Conservation (phyloP, 2,797 vertebrate species). For the Pygocentrus nattereri region DNA sequence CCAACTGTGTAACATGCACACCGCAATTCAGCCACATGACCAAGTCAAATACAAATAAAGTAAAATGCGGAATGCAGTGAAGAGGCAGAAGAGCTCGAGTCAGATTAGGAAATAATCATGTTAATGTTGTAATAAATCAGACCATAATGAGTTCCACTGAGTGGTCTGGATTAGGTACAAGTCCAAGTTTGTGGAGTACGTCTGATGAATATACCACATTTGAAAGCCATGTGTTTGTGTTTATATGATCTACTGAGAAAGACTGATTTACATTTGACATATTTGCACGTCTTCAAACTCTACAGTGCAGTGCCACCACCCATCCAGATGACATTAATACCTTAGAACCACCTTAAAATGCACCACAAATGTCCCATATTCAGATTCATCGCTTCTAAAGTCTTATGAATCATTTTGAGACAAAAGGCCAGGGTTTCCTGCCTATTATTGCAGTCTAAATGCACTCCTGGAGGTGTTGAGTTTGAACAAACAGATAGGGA, state of each 20-base stretch:
- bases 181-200: not conserved
- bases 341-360: not conserved
- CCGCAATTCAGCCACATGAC: no score
- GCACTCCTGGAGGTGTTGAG: not conserved
- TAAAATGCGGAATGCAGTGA: not conserved
- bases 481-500: no score
- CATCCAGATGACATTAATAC: not conserved
- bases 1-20: not conserved
- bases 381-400: not conserved
- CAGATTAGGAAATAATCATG: not conserved
- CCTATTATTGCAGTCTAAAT: not conserved
- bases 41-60: not conserved
- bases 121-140: not conserved
- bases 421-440: not conserved
- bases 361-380: not conserved
- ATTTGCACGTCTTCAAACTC: not conserved
- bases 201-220: not conserved
- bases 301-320: not conserved
- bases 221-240: not conserved
- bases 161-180: not conserved
- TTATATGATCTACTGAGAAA: not conserved
- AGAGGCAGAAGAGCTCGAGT: not conserved
- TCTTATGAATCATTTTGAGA: no score
- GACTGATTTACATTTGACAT: not conserved
- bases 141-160: not conserved